These are phyloP conservation scores for Nasonovia ribisnigri DNA, from an alignment of 2,888 invertebrate genomes.

Conservation along the genomic window DNA sequence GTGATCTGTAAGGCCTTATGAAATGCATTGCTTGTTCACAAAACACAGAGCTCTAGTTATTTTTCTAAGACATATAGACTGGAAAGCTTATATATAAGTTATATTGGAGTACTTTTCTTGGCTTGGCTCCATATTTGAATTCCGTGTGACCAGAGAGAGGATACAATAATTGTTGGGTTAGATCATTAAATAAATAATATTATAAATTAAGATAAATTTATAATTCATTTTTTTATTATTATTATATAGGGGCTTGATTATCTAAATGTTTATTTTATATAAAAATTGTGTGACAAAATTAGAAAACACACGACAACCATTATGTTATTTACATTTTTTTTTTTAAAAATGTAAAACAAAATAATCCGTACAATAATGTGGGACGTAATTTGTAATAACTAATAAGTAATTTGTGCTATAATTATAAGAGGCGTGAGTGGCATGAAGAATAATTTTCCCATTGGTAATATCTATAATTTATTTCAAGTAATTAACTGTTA, in stretches of 20 bases:
- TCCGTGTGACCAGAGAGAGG: neutral
- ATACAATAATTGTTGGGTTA: neutral
- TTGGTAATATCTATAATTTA: neutral
- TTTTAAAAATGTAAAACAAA: neutral
- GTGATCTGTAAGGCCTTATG: neutral
- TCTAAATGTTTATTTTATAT: neutral
- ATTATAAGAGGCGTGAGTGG: neutral
- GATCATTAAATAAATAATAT: neutral
- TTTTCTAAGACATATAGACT: neutral
- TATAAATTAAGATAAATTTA: neutral
- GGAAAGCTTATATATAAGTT: neutral
- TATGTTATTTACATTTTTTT: neutral
- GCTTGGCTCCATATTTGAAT: neutral
- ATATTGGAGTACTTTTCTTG: neutral
- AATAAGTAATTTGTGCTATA: neutral
- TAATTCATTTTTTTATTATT: neutral
- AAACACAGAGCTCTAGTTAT: neutral
- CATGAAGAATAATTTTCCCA: neutral
- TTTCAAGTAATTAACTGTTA: neutral
- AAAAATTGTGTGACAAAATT: neutral
- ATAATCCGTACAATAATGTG: neutral
- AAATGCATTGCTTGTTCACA: neutral
- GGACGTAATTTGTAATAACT: neutral
- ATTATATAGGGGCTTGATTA: neutral
- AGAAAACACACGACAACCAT: neutral